These are phyloP conservation scores for Dipodomys stephensi DNA, from an alignment of 2,113 vertebrate genomes.

Conservation along the genomic window DNA sequence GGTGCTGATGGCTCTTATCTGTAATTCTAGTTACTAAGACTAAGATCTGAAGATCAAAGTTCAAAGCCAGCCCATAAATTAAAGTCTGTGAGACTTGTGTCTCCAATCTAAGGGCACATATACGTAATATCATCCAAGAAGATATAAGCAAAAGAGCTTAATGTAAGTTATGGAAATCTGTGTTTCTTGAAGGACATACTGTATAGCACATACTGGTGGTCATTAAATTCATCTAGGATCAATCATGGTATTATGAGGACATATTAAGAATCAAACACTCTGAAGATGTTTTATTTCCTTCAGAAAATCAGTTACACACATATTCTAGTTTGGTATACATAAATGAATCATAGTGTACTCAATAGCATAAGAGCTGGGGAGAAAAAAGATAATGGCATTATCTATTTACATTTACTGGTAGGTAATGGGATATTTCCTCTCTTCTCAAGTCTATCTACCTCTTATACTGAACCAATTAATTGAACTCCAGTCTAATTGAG, in stretches of 20 bases:
- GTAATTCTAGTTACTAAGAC: no score
- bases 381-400: constrained; percentile 27
- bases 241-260: not conserved
- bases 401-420: not conserved
- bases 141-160: not conserved
- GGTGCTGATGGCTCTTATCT: no score
- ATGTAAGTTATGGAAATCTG: not conserved
- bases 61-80: no score
- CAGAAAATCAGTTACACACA: not conserved
- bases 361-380: not conserved
- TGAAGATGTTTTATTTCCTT: constrained; percentile 33
- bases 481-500: not conserved
- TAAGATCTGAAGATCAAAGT: no score
- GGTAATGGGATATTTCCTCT: not conserved
- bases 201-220: not conserved
- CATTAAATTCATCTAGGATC: not conserved
- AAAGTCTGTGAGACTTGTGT: no score
- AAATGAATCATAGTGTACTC: constrained; percentile 8
- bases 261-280: constrained; percentile 12
- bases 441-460: not conserved
- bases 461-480: not conserved
- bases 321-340: not conserved
- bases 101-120: not conserved
- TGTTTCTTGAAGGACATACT: not conserved
- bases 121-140: not conserved